Evolutionary conservation across 2,888 invertebrate species (phyloP).

Genomic region (Dryococelus australis): DNA sequence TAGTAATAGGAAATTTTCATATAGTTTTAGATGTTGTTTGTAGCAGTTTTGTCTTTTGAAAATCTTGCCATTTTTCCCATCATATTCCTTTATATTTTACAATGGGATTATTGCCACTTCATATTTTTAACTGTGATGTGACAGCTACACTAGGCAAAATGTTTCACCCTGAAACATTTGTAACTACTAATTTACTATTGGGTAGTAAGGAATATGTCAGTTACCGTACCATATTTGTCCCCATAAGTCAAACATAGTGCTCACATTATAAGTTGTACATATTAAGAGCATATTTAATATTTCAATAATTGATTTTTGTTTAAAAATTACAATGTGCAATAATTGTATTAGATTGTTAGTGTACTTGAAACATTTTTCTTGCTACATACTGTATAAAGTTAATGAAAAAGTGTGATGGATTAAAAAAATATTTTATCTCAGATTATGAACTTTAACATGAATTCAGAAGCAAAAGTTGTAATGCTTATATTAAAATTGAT

Average conservation of each 20-base stretch:
- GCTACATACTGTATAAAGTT: neutral
- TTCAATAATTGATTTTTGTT: neutral
- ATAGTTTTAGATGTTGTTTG: slow-evolving; percentile 7
- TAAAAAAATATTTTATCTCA: neutral
- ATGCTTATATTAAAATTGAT: neutral
- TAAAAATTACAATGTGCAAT: neutral
- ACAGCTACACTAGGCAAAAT: neutral
- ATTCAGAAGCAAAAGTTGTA: neutral
- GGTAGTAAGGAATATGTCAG: neutral
- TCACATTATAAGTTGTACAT: neutral
- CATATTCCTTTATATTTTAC: slow-evolving; percentile 32
- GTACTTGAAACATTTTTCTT: neutral
- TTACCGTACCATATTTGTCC: neutral
- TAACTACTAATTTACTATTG: neutral
- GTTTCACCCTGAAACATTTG: neutral
- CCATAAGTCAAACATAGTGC: neutral
- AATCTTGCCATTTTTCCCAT: slow-evolving; percentile 28
- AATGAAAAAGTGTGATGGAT: neutral
- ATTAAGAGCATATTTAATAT: neutral
- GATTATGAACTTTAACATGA: neutral
- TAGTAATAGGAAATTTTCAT: neutral
- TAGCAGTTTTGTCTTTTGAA: neutral
- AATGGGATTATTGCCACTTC: slow-evolving; percentile 27
- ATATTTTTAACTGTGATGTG: neutral
- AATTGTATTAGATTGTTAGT: neutral